Evolutionary conservation across 2,797 vertebrate genomes (phyloP).

Genomic region (Pipistrellus nathusii): DNA sequence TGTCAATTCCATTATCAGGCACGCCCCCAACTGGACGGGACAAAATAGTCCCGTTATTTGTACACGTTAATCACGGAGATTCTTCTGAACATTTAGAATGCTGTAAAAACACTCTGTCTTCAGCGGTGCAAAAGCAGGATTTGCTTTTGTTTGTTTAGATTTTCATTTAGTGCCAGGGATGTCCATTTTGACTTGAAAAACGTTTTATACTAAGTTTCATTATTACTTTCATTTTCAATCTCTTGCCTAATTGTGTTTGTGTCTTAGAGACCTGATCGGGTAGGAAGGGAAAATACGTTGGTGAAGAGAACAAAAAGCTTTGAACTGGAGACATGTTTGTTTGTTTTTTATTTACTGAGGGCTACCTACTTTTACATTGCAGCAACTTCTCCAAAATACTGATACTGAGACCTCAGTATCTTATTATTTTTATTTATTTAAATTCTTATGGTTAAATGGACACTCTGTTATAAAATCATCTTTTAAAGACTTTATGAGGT

Average conservation of each 20-base stretch:
- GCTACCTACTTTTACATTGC: constrained; percentile 32
- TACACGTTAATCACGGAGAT: not conserved
- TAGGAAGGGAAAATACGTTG: constrained; percentile 53
- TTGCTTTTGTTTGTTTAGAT: constrained; percentile 37
- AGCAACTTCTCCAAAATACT: constrained; percentile 43
- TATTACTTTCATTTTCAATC: constrained; percentile 26
- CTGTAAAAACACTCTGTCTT: not conserved
- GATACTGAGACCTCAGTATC: not conserved
- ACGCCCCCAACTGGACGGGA: constrained; percentile 76
- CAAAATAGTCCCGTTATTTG: constrained; percentile 28
- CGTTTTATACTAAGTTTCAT: constrained; percentile 33
- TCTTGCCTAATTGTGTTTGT: not conserved
- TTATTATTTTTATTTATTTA: not conserved
- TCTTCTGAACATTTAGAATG: constrained; percentile 26
- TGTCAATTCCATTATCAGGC: constrained; percentile 67
- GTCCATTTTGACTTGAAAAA: constrained; percentile 23
- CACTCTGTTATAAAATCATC: too few species aligned
- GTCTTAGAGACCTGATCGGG: constrained; percentile 5
- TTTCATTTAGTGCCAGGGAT: constrained; percentile 29
- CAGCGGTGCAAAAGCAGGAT: not conserved
- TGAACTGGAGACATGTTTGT: constrained; percentile 16
- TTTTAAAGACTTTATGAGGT: too few species aligned
- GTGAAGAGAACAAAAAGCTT: constrained; percentile 23
- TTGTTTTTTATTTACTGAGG: not conserved
- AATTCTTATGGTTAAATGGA: too few species aligned